Conservation (phyloP, 2,888 invertebrate species). For the Pilophorus perplexus region DNA sequence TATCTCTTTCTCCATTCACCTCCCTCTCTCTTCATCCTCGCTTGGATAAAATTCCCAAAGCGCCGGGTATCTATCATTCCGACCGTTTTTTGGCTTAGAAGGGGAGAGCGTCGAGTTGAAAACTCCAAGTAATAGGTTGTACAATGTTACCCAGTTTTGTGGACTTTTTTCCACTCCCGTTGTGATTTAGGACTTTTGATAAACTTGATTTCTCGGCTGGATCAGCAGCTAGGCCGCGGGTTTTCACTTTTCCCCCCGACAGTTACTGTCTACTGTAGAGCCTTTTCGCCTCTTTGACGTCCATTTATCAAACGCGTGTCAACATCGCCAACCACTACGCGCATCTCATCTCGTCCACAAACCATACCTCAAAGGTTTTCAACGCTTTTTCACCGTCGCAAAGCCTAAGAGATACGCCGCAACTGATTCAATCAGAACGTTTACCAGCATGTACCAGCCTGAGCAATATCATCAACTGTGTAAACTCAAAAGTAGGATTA, state of each 20-base stretch:
- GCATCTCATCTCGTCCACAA: too few relatives aligned
- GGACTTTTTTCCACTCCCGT: background rate
- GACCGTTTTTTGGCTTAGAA: background rate
- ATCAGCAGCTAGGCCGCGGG: background rate
- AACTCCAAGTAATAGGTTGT: conserved; percentile 28
- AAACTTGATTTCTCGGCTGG: conserved; percentile 34
- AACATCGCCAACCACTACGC: background rate
- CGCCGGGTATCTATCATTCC: conserved; percentile 25
- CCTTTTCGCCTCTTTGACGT: conserved; percentile 20
- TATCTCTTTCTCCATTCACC: background rate
- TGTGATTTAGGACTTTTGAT: conserved; percentile 38
- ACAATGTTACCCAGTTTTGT: conserved; percentile 29
- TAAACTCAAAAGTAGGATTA: too few relatives aligned
- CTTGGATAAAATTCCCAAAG: conserved; percentile 13
- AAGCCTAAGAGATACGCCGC: too few relatives aligned
- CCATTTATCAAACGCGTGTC: conserved; percentile 33
- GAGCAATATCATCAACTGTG: too few relatives aligned
- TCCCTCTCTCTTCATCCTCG: background rate
- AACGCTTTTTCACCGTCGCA: too few relatives aligned
- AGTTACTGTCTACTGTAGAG: background rate
- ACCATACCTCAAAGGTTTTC: too few relatives aligned
- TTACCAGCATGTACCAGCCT: too few relatives aligned
- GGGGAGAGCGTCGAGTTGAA: conserved; percentile 24
- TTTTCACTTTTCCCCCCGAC: background rate
- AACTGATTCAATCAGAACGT: too few relatives aligned